Evolutionary conservation across 2,888 invertebrate genomes (phyloP), one percentile per base, ranked within the genome.

Genomic region (Dasysyrphus albostriatus): DNA sequence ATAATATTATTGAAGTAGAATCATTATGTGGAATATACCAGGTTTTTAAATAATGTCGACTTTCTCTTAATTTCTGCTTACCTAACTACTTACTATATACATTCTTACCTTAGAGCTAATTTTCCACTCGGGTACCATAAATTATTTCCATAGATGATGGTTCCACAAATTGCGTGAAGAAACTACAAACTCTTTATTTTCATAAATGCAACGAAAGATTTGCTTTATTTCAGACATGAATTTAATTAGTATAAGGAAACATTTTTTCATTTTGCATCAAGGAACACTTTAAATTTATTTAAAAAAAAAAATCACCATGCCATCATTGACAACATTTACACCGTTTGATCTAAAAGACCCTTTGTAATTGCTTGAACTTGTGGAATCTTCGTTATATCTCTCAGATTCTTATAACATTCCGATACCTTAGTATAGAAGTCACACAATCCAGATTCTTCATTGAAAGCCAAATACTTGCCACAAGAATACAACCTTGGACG

Each of bases 401-500:
- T 90, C 78, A 92, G 89, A 65, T 90, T 90, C 8, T 91, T 91
- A 70, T 91, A 92, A 80, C 92, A 92, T 47, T 91, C 91, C 4
- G 92, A 90, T 14, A 92, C 90, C 42, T 91, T 90, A 59, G 90
- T 91, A 88, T 91, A 91, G 88, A 91, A 92, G 78, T 97, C 96
- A 89, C 98, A 98, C 34, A 94, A 93, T 73, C 95, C 95, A 2
- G 94, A 95, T 42, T 95, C 91, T 8, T 96, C 95, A 90, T 97
- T 97, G 92, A 96, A 98, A 0, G 96, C 97, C 44, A 95, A 94
- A 88, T 95, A 96, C 75, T 95, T 95, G 8, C 96, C 96, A 90
- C 98, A 98, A 88, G 94, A 95, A 88, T 96, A 94, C 16, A 96
- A 93, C 44, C 98, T 94, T 0, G 98, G 98, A 88, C 94, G 95